A percentile compares a stretch with the other conserved stretches of the same genome.
Evolutionary conservation across 1,140 invertebrate species (phyloP).

Genomic region (Trachymyrmex cornetzi): DNA sequence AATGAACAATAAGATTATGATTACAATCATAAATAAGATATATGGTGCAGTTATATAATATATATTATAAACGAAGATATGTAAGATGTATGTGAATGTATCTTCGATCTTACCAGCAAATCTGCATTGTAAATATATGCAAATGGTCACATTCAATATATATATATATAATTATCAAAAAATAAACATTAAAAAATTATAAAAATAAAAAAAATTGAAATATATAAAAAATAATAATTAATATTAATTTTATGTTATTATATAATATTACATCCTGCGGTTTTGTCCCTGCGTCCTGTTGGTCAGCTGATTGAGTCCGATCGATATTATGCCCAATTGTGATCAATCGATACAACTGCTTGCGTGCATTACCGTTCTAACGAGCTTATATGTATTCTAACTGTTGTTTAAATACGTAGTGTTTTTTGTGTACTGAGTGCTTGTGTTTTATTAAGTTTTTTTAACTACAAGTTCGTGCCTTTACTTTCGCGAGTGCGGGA

Average conservation of each 20-base stretch:
- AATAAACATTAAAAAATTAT: background rate
- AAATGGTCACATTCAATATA: background rate
- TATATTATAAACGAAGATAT: background rate
- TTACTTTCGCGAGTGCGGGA: no score
- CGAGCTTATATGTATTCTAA: no score
- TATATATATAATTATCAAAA: background rate
- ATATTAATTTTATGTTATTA: background rate
- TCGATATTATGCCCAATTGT: no score
- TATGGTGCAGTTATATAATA: background rate
- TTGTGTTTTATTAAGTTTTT: no score
- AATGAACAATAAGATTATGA: background rate
- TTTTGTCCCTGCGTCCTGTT: no score
- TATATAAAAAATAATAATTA: background rate
- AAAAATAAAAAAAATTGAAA: background rate
- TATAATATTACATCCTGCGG: no score
- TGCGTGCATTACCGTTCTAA: no score
- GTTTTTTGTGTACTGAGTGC: no score
- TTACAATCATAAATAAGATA: background rate
- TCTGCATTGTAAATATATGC: background rate
- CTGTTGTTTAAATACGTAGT: no score
- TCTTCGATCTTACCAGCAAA: slow-evolving; percentile 11
- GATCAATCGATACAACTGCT: no score
- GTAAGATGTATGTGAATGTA: background rate
- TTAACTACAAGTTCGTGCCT: no score
- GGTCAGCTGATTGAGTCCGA: no score